Evolutionary conservation across 1,140 invertebrate species (phyloP), one percentile per base, ranked within the genome.

Genomic region (Lepidurus apus): DNA sequence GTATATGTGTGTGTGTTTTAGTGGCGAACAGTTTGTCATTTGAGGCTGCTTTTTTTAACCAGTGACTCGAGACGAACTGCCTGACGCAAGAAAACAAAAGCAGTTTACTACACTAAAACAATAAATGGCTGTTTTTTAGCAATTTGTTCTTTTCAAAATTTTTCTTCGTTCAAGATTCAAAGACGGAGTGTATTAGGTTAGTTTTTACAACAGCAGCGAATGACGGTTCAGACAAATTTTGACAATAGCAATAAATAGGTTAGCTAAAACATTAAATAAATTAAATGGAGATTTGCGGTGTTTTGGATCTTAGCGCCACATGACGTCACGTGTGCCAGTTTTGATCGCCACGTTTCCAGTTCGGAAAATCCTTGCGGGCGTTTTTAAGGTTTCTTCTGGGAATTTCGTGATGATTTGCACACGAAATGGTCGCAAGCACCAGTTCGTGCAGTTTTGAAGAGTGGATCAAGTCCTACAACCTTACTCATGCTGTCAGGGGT

Each of bases 31-130:
- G 47, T 65, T 65, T 65, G 53, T 65, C 53, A 13, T 65, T 65
- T 65, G 53, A 65, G 53, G 53, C 53, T 65, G 53, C 53, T 65
- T 65, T 65, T 34, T 65, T n/a, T 65, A 65, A 65, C 53, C 53
- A 65, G 53, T 65, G 53, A 65, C 53, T 65, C 53, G 21, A 65
- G 53, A 65, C 53, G 17, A 21, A 65, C n/a, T 65, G 53, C 53
- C 53, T 65, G 21, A 65, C 21, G 21, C n/a, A 21, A 65, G 53
- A 65, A 65, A 13, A 65, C 13, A 21, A 65, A 17, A 21, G 53
- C 53, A 21, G 53, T 65, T 65, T 65, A 65, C 53, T 21, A 65
- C 53, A 13, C 17, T 21, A n/a, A n/a, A 65, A 65, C 53, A 65
- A 65, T 65, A 65, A 65, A 65, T 65, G 53, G 53, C 53, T 65